Percentiles rank a stretch among this genome's conserved stretches.
These are phyloP conservation scores for Charadrius vociferus DNA, from an alignment of 2,113 vertebrate species.

Conservation along the genomic window DNA sequence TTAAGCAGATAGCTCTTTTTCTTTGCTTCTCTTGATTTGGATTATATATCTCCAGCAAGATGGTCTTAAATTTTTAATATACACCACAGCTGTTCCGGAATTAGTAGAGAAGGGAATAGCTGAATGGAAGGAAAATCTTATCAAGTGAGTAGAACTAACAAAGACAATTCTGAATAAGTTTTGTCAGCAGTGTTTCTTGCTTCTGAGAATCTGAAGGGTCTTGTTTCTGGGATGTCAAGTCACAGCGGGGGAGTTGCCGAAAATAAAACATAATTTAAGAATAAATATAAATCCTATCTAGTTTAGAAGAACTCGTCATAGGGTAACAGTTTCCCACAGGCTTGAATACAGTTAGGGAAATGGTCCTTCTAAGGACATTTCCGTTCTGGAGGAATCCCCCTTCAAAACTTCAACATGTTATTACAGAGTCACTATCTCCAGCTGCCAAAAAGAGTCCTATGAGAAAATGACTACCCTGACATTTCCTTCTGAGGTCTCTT, in stretches of 20 bases:
- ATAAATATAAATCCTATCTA: conserved; percentile 52
- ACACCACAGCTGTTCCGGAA: not conserved
- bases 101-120: not conserved
- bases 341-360: not conserved
- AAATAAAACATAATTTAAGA: conserved; percentile 53
- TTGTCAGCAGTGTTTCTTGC: not conserved
- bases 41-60: not conserved
- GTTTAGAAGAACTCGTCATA: conserved; percentile 55
- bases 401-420: conserved; percentile 11
- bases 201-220: conserved; percentile 60
- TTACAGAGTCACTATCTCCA: not conserved
- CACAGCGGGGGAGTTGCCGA: conserved; percentile 45
- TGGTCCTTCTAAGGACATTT: conserved; percentile 33
- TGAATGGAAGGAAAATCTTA: not conserved
- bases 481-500: conserved; percentile 49
- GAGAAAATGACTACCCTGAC: conserved; percentile 57
- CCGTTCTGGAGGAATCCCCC: conserved; percentile 51
- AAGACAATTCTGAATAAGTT: not conserved
- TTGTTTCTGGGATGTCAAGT: conserved; percentile 20
- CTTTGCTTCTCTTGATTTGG: not conserved
- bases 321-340: conserved; percentile 68
- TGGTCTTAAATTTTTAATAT: not conserved
- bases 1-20: not conserved
- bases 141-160: not conserved
- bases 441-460: conserved; percentile 51